A percentile compares a stretch with the other conserved stretches of the same genome.
These are phyloP conservation scores for Myrmecobius fasciatus DNA, from an alignment of 2,113 vertebrate species.

Conservation along the genomic window DNA sequence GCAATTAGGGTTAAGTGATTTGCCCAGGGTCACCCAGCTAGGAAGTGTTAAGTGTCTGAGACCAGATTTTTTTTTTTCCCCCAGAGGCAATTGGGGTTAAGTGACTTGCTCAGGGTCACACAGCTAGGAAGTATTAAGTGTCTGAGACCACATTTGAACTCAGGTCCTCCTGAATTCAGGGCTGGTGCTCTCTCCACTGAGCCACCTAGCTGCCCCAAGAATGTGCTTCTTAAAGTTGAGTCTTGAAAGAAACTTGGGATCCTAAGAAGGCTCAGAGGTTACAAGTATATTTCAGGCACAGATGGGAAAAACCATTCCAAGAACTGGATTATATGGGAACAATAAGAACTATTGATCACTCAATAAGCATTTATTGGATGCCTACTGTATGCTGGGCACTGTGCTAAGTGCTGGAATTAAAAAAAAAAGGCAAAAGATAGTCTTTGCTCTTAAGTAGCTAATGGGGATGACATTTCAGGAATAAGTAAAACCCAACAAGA, in stretches of 20 bases:
- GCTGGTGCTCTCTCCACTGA: too few relatives aligned
- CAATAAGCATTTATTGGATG: neutral
- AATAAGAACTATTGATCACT: neutral
- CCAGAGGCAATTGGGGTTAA: too few relatives aligned
- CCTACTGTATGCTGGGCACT: neutral
- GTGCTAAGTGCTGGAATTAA: neutral
- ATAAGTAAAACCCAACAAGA: neutral
- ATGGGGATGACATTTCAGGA: neutral
- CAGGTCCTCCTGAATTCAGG: too few relatives aligned
- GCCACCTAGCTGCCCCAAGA: too few relatives aligned
- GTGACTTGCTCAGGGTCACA: too few relatives aligned
- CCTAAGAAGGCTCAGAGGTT: neutral
- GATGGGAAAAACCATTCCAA: neutral
- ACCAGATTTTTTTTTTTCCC: too few relatives aligned
- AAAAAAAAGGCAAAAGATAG: neutral
- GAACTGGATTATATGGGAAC: neutral
- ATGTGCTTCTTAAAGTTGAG: neutral
- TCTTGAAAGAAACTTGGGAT: neutral
- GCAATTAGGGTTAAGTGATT: too few relatives aligned
- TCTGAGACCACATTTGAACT: too few relatives aligned
- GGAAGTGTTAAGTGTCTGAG: too few relatives aligned
- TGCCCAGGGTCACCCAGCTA: too few relatives aligned
- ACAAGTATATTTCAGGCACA: neutral
- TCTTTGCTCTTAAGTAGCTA: neutral
- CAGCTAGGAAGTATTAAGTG: too few relatives aligned